A percentile compares a stretch with the other conserved stretches of the same genome.
These are phyloP conservation scores for Euphydryas editha DNA, from an alignment of 2,888 invertebrate genomes.

Conservation along the genomic window DNA sequence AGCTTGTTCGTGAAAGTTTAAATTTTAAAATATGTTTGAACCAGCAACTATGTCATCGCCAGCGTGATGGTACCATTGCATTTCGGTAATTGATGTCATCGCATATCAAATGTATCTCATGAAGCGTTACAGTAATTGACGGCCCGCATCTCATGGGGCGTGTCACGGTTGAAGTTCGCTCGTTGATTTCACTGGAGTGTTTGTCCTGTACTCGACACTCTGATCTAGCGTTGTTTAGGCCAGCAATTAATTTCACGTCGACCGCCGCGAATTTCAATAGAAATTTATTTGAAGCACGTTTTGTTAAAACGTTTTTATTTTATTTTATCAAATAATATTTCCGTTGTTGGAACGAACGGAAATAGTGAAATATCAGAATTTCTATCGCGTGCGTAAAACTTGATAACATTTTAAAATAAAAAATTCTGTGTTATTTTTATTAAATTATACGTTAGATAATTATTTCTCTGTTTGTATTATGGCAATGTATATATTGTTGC, in stretches of 20 bases:
- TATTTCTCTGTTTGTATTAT: too few relatives aligned
- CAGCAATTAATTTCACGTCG: conserved; percentile 36
- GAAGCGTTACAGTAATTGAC: conserved; percentile 30
- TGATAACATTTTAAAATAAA: conserved; percentile 11
- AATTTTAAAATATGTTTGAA: not conserved
- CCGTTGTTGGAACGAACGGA: conserved; percentile 17
- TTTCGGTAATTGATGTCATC: conserved; percentile 21
- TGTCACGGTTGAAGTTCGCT: conserved; percentile 9
- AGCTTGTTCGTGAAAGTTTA: not conserved
- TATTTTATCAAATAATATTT: conserved; percentile 30
- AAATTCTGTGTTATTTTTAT: conserved; percentile 6
- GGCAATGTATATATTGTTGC: too few relatives aligned
- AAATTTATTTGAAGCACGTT: conserved; percentile 30
- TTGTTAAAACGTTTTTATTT: conserved; percentile 24
- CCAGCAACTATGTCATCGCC: not conserved
- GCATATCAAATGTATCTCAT: conserved; percentile 24
- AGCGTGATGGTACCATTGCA: conserved; percentile 15
- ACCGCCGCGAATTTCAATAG: conserved; percentile 16
- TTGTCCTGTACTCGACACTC: conserved; percentile 28
- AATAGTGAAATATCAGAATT: conserved; percentile 22
- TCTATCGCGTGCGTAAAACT: conserved; percentile 15
- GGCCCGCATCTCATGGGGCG: conserved; percentile 28
- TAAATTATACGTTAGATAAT: not conserved
- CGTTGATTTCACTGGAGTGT: conserved; percentile 28
- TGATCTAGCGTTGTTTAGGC: conserved; percentile 30